A percentile compares a stretch with the other conserved stretches of the same genome.
These are phyloP conservation scores for Clarias magur DNA, from an alignment of 2,113 vertebrate species.

Conservation along the genomic window DNA sequence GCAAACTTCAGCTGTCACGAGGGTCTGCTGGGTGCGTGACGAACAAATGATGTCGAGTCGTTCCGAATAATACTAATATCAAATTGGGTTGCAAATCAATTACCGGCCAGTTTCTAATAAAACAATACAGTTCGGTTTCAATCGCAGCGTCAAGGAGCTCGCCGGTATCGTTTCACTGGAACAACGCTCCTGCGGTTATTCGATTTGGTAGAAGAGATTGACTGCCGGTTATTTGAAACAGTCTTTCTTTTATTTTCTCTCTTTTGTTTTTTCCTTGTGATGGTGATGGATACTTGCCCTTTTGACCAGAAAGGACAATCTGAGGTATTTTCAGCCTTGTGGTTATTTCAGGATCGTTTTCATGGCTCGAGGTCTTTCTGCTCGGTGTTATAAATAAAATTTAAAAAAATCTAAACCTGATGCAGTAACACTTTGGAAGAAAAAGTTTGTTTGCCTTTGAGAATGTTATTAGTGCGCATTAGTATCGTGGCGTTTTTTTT, in stretches of 20 bases:
- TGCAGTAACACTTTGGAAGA: not conserved
- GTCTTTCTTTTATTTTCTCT: constrained; percentile 1
- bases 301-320: constrained; percentile 20
- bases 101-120: not conserved
- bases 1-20: not conserved
- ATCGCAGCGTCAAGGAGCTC: not conserved
- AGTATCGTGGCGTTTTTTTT: not conserved
- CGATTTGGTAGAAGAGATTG: constrained; percentile 10
- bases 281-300: constrained; percentile 25
- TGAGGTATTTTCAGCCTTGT: constrained; percentile 27
- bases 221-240: constrained; percentile 5
- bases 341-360: constrained; percentile 24
- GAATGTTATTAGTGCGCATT: not conserved
- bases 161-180: not conserved
- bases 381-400: not conserved
- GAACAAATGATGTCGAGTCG: not conserved
- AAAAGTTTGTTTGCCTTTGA: not conserved
- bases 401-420: not conserved
- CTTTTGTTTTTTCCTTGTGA: not conserved
- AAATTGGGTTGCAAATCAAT: not conserved
- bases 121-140: not conserved
- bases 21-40: not conserved
- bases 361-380: not conserved
- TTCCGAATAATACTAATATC: not conserved
- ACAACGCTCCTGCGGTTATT: constrained; percentile 21